A percentile compares a stretch with the other conserved stretches of the same genome.
phyloP scores from a whole-genome alignment of 1,140 invertebrate species.

The Scaptomyza graminum region DNA sequence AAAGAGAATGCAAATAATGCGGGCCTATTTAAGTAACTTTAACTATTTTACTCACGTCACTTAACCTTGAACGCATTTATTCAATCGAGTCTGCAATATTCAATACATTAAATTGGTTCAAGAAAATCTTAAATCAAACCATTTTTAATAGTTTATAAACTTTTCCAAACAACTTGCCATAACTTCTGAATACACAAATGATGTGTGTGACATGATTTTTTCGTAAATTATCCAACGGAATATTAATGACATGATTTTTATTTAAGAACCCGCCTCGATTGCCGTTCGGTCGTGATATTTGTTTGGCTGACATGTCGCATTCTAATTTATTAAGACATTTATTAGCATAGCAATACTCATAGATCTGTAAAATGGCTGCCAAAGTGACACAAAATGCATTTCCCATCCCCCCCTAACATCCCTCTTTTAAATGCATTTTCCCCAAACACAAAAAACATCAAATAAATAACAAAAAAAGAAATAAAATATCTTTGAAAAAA shows the following conservation, averaged over 20 bases:
- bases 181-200: constrained; percentile 37
- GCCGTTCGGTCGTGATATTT: constrained; percentile 24
- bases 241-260: constrained; percentile 67
- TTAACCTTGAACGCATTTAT: constrained; percentile 53
- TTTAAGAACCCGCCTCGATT: constrained; percentile 27
- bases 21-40: constrained; percentile 45
- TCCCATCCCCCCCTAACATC: constrained; percentile 11
- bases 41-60: constrained; percentile 60
- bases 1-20: constrained; percentile 45
- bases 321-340: constrained; percentile 77
- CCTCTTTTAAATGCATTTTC: constrained; percentile 21
- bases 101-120: not conserved
- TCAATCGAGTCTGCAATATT: too few relatives aligned
- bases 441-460: constrained; percentile 40
- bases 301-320: constrained; percentile 53
- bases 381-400: constrained; percentile 69
- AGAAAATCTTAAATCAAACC: not conserved
- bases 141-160: not conserved
- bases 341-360: constrained; percentile 68
- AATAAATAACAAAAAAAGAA: constrained; percentile 42
- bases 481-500: constrained; percentile 27
- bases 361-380: constrained; percentile 68
- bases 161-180: constrained; percentile 17
- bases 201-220: constrained; percentile 54
- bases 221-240: constrained; percentile 55